A percentile compares a stretch with the other conserved stretches of the same genome.
These are phyloP conservation scores for Dilophus febrilis DNA, from an alignment of 2,888 invertebrate genomes.

Conservation along the genomic window DNA sequence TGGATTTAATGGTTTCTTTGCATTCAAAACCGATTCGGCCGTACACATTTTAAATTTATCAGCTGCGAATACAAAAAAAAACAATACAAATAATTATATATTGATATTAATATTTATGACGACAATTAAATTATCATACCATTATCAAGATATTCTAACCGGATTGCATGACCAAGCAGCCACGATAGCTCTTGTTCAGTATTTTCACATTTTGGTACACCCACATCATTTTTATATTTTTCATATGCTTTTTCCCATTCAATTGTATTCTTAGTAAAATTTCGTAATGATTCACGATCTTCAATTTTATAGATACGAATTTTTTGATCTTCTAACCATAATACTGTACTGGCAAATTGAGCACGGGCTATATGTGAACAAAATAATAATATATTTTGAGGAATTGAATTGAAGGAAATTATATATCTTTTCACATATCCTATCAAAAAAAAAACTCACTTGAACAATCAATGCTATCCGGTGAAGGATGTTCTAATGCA, in stretches of 20 bases:
- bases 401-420: neutral
- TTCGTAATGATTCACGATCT: conserved; percentile 55
- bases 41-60: conserved; percentile 1
- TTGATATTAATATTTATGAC: neutral
- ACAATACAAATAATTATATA: too few species aligned
- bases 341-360: conserved; percentile 59
- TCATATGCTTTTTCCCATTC: conserved; percentile 56
- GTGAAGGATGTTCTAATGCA: conserved; percentile 61
- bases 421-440: too few species aligned
- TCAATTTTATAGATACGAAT: conserved; percentile 76
- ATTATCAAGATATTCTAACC: conserved; percentile 68
- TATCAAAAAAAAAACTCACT: conserved; percentile 35
- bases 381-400: neutral
- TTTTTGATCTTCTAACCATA: conserved; percentile 90
- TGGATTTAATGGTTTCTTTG: conserved; percentile 41
- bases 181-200: conserved; percentile 62
- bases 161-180: conserved; percentile 68
- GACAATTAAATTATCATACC: conserved; percentile 30
- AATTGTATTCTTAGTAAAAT: conserved; percentile 39
- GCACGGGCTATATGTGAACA: conserved; percentile 53
- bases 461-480: conserved; percentile 49
- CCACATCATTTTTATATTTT: conserved; percentile 57
- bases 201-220: conserved; percentile 48
- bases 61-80: neutral
- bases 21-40: conserved; percentile 38